Base-by-base conservation (phyloP, 2,113 vertebrate species). In the Mustelus asterias region DNA sequence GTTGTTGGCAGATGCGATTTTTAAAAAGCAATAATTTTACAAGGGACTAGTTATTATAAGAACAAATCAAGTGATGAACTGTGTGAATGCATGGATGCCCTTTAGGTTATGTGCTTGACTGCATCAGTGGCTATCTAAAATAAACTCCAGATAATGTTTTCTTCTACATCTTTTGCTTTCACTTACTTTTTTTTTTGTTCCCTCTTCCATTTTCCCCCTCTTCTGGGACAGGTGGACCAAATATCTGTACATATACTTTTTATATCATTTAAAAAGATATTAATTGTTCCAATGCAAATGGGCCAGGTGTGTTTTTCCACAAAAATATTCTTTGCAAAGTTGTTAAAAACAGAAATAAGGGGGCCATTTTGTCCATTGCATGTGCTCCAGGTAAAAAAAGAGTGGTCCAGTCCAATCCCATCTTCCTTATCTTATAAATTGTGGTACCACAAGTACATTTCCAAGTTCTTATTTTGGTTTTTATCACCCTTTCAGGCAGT, bases 191-290 rank as follows among this genome's bases (percentile, higher is more conserved):
- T 3, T 0, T 4, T 92, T n/a, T n/a, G 96, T 96, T 1, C 29
- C 97, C 96, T 97, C 97, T 96, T 96, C 97, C 96, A 96, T 96
- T 72, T 89, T 88, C 0, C 96, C 96, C 96, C 96, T 69, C 97
- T 93, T 60, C 58, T 37, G n/a, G 54, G 20, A 16, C n/a, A 6
- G 26, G 26, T 22, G 90, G 80, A 8, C 7, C 37, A 41, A 83
- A 83, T 18, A 41, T 83, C 41, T 83, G 22, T 41, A 83, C 78
- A 18, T 5, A 14, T 80, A 16, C 13, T 80, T 80, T 80, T 83
- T 83, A 83, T 37, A n/a, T 3, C 37, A 20, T 41, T 10, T 83
- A 18, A 22, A 83, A 83, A 44, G 0, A 83, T 83, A 83, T 14
- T 18, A 20, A 41, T 83, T 41, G 18, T 41, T 80, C 14, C 78